A percentile compares a stretch with the other conserved stretches of the same genome.
Evolutionary conservation across 2,888 invertebrate species (phyloP).

Genomic region (Ernsta delagoae): DNA sequence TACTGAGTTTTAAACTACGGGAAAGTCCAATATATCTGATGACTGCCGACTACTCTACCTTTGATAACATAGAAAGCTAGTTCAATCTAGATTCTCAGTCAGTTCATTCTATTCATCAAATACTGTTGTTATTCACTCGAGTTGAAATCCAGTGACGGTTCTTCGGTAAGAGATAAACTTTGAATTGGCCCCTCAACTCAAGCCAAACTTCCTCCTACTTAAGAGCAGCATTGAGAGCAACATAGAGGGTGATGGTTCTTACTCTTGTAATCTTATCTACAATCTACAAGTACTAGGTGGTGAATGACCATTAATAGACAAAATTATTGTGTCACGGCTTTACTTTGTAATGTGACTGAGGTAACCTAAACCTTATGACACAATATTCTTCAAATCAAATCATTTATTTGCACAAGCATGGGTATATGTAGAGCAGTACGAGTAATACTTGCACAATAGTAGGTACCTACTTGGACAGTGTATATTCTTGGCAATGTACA

Average conservation of each 20-base stretch:
- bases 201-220: not conserved
- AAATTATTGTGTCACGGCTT: no score
- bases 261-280: not conserved
- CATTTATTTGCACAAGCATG: no score
- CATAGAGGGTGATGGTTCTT: not conserved
- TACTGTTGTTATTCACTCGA: not conserved
- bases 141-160: not conserved
- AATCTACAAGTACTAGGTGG: not conserved
- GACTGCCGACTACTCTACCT: no score
- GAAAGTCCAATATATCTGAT: no score
- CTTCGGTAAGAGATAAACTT: constrained; percentile 49
- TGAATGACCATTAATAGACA: not conserved
- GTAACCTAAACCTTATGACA: not conserved
- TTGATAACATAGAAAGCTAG: not conserved
- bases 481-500: no score
- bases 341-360: not conserved
- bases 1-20: no score
- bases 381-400: no score
- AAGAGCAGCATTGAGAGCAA: not conserved
- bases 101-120: not conserved
- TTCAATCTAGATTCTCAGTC: not conserved
- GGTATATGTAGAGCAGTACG: no score
- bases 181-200: constrained; percentile 52
- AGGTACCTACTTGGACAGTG: no score
- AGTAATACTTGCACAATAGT: no score